phyloP scores from a whole-genome alignment of 2,113 vertebrate species.

The Euleptes europaea region DNA sequence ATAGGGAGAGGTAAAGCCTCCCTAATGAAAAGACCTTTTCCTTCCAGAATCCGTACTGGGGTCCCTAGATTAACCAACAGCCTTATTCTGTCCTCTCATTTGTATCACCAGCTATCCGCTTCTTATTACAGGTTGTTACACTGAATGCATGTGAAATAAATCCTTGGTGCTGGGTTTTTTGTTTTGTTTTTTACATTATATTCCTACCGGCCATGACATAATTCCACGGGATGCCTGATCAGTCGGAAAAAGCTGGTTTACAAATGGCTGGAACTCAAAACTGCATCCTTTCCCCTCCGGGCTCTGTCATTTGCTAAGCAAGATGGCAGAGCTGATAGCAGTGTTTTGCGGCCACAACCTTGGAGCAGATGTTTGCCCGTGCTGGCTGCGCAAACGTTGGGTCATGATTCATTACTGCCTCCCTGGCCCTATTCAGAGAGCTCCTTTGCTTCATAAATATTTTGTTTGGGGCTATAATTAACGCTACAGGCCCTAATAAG shows the following conservation, averaged over 20 bases:
- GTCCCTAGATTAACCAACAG: too few species aligned
- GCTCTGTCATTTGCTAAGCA: slow-evolving; percentile 72
- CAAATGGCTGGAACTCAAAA: slow-evolving; percentile 13
- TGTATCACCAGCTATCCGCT: too few species aligned
- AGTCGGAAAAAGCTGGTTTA: not conserved
- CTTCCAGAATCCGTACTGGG: too few species aligned
- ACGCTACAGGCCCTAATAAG: slow-evolving; percentile 33
- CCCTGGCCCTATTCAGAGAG: slow-evolving; percentile 53
- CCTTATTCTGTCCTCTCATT: not conserved
- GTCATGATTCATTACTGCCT: slow-evolving; percentile 65
- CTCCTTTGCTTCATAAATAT: slow-evolving; percentile 64
- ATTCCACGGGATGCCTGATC: not conserved
- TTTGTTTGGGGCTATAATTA: slow-evolving; percentile 73
- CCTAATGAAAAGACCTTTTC: too few species aligned
- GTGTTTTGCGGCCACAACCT: slow-evolving; percentile 65
- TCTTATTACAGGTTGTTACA: not conserved
- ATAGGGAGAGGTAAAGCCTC: too few species aligned
- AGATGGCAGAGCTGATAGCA: slow-evolving; percentile 64
- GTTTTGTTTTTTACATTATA: fast-evolving
- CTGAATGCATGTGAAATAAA: slow-evolving; percentile 2
- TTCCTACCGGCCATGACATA: not conserved
- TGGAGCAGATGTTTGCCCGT: slow-evolving; percentile 78
- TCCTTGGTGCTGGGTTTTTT: not conserved
- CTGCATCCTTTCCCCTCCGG: slow-evolving; percentile 44
- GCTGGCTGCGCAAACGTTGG: slow-evolving; percentile 70